These are phyloP conservation scores for Dasypus novemcinctus DNA, from an alignment of 2,113 vertebrate genomes.

Conservation along the genomic window DNA sequence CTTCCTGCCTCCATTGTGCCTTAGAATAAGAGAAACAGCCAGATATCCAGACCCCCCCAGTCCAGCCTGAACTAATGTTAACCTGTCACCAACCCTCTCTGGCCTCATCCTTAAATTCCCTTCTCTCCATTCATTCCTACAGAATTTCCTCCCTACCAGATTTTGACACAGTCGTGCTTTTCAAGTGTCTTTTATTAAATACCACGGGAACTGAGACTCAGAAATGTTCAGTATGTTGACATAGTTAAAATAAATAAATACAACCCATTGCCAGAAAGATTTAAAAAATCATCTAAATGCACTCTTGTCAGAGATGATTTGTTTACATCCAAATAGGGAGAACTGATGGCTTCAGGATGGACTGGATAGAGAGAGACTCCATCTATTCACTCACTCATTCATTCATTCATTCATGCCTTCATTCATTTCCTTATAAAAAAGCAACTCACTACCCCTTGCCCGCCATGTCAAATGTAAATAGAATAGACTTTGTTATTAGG, in stretches of 20 bases:
- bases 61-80: slow-evolving; percentile 26
- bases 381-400: slow-evolving; percentile 54
- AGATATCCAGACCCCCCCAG: slow-evolving; percentile 31
- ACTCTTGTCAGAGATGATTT: slow-evolving; percentile 69
- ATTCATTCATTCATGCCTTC: slow-evolving; percentile 72
- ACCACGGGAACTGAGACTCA: slow-evolving; percentile 68
- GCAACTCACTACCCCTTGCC: slow-evolving; percentile 65
- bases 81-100: slow-evolving; percentile 40
- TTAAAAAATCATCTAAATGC: slow-evolving; percentile 64
- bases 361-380: slow-evolving; percentile 38
- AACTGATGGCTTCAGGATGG: slow-evolving; percentile 55
- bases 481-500: slow-evolving; percentile 85
- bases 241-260: slow-evolving; percentile 80
- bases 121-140: slow-evolving; percentile 6
- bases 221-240: slow-evolving; percentile 77
- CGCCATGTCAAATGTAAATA: slow-evolving; percentile 81
- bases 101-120: background rate
- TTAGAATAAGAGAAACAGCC: slow-evolving; percentile 46
- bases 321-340: slow-evolving; percentile 41
- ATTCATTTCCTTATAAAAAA: slow-evolving; percentile 61
- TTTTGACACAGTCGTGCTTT: slow-evolving; percentile 59
- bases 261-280: slow-evolving; percentile 63
- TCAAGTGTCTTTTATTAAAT: slow-evolving; percentile 72
- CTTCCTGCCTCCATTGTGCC: slow-evolving; percentile 56
- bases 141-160: background rate